These are phyloP conservation scores for Sarcophaga rosellei DNA, from an alignment of 2,888 invertebrate species.

Conservation along the genomic window DNA sequence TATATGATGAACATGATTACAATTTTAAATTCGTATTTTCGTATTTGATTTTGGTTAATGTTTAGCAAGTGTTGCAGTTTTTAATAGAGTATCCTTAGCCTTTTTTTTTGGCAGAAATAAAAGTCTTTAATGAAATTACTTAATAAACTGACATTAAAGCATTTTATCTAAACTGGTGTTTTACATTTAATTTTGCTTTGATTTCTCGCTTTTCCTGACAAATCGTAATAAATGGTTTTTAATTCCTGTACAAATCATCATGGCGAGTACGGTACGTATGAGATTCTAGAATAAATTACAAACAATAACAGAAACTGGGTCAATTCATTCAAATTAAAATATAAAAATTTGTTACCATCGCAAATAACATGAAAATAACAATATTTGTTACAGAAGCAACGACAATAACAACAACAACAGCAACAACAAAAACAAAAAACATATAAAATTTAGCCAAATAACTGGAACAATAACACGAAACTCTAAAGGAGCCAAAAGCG, in stretches of 20 bases:
- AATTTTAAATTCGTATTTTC: too few species aligned
- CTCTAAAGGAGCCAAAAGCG: conserved; percentile 11
- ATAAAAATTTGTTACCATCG: conserved; percentile 52
- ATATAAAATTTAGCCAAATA: conserved; percentile 23
- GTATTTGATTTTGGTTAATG: too few species aligned
- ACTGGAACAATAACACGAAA: conserved; percentile 39
- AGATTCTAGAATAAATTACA: not conserved
- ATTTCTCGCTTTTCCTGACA: conserved; percentile 44
- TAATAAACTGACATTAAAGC: not conserved
- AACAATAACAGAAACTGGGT: conserved; percentile 43
- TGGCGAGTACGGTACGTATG: not conserved
- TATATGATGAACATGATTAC: too few species aligned
- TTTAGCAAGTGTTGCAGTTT: too few species aligned
- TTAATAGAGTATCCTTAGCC: too few species aligned
- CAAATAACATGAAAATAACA: conserved; percentile 36
- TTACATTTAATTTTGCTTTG: conserved; percentile 12
- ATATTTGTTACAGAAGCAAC: conserved; percentile 9
- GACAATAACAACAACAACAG: not conserved
- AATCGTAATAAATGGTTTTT: conserved; percentile 44
- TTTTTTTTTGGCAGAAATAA: too few species aligned
- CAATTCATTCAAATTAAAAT: conserved; percentile 63
- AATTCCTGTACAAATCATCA: conserved; percentile 18
- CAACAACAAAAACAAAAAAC: not conserved
- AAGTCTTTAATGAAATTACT: too few species aligned
- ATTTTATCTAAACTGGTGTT: not conserved